Conservation (phyloP, 2,797 vertebrate genomes). For the Rhinatrema bivittatum region DNA sequence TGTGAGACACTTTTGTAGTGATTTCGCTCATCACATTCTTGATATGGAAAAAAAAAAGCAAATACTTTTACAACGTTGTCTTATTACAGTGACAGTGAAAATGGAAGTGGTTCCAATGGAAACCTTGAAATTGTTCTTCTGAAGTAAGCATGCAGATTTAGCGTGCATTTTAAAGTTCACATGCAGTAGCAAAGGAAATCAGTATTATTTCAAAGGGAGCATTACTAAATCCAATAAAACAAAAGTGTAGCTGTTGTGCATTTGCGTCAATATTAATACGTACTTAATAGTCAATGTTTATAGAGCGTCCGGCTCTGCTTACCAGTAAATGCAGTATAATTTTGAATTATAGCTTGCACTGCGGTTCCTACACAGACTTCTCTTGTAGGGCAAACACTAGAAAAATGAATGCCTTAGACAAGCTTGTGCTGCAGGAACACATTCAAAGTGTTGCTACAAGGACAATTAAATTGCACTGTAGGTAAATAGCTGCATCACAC, state of each 20-base stretch:
- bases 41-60: not conserved
- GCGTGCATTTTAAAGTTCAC: not conserved
- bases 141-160: not conserved
- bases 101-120: constrained; percentile 19
- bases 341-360: no score
- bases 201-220: constrained; percentile 4
- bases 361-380: constrained; percentile 9
- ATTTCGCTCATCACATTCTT: not conserved
- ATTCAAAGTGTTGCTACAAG: constrained; percentile 7
- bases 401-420: not conserved
- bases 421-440: constrained; percentile 16
- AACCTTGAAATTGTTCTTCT: constrained; percentile 17
- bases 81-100: constrained; percentile 12
- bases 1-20: not conserved
- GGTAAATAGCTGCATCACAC: no score
- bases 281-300: no score
- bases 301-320: no score
- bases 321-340: no score
- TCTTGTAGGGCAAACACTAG: constrained; percentile 5
- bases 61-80: not conserved
- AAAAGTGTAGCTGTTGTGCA: not conserved
- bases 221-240: no score
- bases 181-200: constrained; percentile 1
- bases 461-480: not conserved
- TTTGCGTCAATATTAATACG: constrained; percentile 8